A percentile compares a stretch with the other conserved stretches of the same genome.
These are phyloP conservation scores for Dorcus hopei DNA, from an alignment of 2,888 invertebrate genomes.

Conservation along the genomic window DNA sequence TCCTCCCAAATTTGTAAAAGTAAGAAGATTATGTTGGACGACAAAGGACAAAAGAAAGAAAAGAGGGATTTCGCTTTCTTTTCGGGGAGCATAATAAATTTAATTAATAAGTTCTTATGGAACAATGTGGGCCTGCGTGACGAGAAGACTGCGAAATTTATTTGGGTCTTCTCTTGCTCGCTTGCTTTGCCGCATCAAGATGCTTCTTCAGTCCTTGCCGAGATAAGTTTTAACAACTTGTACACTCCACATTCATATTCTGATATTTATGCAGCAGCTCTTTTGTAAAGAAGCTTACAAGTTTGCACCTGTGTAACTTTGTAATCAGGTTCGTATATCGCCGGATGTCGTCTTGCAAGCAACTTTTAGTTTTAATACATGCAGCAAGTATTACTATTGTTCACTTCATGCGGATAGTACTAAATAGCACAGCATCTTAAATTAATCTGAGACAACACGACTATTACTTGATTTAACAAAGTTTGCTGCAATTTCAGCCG, in stretches of 20 bases:
- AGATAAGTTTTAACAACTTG: no score
- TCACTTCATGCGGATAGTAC: background rate
- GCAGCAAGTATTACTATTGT: background rate
- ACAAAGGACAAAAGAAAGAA: slow-evolving; percentile 18
- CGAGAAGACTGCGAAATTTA: no score
- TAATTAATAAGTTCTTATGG: slow-evolving; percentile 13
- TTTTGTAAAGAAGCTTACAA: background rate
- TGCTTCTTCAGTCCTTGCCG: no score
- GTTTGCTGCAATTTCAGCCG: no score
- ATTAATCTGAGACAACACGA: no score
- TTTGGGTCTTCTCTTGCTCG: no score
- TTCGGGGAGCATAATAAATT: slow-evolving; percentile 19
- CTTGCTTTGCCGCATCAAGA: no score
- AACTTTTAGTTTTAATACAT: background rate
- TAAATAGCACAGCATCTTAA: no score
- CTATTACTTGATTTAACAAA: no score
- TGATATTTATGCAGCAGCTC: background rate
- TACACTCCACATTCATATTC: no score
- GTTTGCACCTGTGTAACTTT: slow-evolving; percentile 17
- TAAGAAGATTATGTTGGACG: slow-evolving; percentile 19
- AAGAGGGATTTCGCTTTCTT: slow-evolving; percentile 16
- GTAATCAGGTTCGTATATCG: slow-evolving; percentile 13
- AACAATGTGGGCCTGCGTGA: background rate
- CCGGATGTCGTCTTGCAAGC: background rate
- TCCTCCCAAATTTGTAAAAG: slow-evolving; percentile 18